phyloP scores from a whole-genome alignment of 37 sponge, comb jelly and placozoan genomes.

The Halichondria panicea region DNA sequence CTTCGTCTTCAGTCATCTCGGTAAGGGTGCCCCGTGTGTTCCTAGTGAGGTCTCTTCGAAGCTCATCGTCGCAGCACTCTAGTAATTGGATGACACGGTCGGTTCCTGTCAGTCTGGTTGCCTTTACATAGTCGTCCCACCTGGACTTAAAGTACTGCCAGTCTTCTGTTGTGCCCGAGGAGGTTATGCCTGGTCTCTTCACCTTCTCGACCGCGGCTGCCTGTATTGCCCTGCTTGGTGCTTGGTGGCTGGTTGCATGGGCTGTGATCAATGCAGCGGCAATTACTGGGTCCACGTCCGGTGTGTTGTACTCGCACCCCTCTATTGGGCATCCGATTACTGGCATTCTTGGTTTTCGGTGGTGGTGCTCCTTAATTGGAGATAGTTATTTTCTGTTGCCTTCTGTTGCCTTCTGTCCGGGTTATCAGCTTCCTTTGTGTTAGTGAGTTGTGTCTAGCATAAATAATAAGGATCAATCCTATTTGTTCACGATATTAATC shows the following conservation, averaged over 20 bases:
- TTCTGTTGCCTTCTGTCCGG: no score
- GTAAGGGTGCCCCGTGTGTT: slow-evolving; percentile 39
- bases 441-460: no score
- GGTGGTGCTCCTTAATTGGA: slow-evolving; percentile 38
- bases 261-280: slow-evolving; percentile 46
- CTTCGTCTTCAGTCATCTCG: slow-evolving; percentile 29
- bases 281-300: slow-evolving; percentile 24
- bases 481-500: slow-evolving; percentile 12
- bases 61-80: slow-evolving; percentile 39
- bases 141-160: slow-evolving; percentile 45
- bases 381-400: no score
- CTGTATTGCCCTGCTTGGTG: neutral
- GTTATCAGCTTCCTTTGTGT: no score
- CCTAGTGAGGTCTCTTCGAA: slow-evolving; percentile 45
- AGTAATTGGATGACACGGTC: slow-evolving; percentile 26
- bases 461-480: slow-evolving; percentile 34
- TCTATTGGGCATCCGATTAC: slow-evolving; percentile 24
- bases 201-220: slow-evolving; percentile 32
- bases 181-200: slow-evolving; percentile 33
- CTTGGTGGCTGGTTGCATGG: slow-evolving; percentile 19
- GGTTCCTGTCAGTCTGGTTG: slow-evolving; percentile 14
- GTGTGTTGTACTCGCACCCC: slow-evolving; percentile 24
- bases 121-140: slow-evolving; percentile 36
- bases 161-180: slow-evolving; percentile 36
- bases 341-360: slow-evolving; percentile 19